Conservation (phyloP, 35 echinoderm and acorn worm genomes). For the Heliocidaris erythrogramma region DNA sequence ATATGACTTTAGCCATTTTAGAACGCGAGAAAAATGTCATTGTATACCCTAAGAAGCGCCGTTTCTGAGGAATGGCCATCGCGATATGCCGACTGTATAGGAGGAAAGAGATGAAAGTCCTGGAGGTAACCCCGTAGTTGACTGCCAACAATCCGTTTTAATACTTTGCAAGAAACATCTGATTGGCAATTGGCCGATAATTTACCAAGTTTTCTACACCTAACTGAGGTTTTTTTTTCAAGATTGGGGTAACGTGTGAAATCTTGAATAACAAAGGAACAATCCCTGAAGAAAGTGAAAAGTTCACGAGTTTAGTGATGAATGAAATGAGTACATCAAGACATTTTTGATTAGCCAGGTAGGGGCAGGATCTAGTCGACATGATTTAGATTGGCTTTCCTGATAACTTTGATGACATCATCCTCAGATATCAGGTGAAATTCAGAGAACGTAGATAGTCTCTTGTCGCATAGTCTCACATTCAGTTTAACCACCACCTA, state of each 20-base stretch:
- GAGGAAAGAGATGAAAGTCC: no score
- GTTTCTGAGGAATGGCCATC: no score
- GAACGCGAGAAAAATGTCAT: no score
- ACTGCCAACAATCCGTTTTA: not conserved
- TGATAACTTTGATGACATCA: not conserved
- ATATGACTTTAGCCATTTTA: no score
- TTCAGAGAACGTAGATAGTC: not conserved
- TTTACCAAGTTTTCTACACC: not conserved
- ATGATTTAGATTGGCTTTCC: not conserved
- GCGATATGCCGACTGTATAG: no score
- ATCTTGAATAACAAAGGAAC: not conserved
- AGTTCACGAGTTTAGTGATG: no score
- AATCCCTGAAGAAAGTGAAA: not conserved
- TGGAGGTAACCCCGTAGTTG: no score
- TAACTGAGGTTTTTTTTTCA: not conserved
- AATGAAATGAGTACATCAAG: no score
- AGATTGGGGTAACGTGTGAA: not conserved
- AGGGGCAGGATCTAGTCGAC: not conserved
- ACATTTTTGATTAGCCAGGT: no score
- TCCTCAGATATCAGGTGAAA: not conserved
- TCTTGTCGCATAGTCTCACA: not conserved
- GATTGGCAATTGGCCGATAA: not conserved
- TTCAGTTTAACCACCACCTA: no score
- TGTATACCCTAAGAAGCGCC: no score
- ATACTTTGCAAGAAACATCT: not conserved